Evolutionary conservation across 1,140 invertebrate genomes (phyloP).

Genomic region (Pseudomyrmex dendroicus): DNA sequence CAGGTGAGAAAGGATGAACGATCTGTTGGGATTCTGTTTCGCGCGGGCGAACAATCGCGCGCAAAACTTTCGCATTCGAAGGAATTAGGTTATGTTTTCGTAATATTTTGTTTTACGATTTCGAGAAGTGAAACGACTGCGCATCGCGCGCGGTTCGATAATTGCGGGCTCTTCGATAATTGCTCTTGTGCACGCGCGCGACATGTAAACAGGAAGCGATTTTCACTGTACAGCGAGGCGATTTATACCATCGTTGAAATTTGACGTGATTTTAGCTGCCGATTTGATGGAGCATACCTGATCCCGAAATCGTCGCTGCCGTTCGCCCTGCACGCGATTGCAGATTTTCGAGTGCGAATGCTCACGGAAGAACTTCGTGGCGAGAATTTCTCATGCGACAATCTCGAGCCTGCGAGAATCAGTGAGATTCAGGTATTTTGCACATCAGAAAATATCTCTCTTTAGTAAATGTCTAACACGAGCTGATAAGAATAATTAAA

Average conservation of each 20-base stretch:
- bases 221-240: background rate
- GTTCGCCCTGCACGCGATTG: no score
- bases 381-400: background rate
- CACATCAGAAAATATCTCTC: no score
- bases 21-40: no score
- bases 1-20: no score
- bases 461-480: no score
- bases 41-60: background rate
- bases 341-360: background rate
- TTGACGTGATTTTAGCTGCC: background rate
- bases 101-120: background rate
- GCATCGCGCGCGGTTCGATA: slow-evolving; percentile 6
- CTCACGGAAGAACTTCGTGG: no score
- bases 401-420: no score
- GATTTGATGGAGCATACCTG: background rate
- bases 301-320: background rate
- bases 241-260: slow-evolving; percentile 26
- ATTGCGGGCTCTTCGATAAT: slow-evolving; percentile 22
- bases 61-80: background rate
- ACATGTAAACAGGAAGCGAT: slow-evolving; percentile 31
- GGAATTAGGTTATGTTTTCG: slow-evolving; percentile 47
- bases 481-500: no score
- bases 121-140: background rate
- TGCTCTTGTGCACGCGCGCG: background rate
- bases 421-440: no score